phyloP scores from a whole-genome alignment of 2,888 invertebrate genomes.

The Scelioninae gen. 1 region DNA sequence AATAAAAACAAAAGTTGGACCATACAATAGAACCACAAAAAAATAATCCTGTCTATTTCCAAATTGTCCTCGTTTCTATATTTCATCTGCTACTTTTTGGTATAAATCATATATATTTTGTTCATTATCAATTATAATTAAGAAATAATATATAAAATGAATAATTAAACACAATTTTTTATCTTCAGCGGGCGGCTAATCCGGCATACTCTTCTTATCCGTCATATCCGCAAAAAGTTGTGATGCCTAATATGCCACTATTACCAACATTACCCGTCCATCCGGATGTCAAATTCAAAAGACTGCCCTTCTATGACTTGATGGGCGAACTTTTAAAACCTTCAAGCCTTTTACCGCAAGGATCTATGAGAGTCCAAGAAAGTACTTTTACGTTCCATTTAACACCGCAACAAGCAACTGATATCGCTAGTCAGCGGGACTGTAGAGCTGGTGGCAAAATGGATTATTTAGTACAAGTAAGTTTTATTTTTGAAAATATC shows the following conservation, averaged over 20 bases:
- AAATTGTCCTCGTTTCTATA: too few relatives aligned
- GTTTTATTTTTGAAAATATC: slow-evolving; percentile 6
- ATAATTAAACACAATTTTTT: too few relatives aligned
- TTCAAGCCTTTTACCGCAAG: slow-evolving; percentile 91
- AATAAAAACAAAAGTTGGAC: slow-evolving; percentile 3
- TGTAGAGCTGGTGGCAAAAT: slow-evolving; percentile 88
- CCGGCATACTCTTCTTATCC: slow-evolving; percentile 77
- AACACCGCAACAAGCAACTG: slow-evolving; percentile 96
- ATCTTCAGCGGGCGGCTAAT: slow-evolving; percentile 73
- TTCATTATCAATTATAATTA: too few relatives aligned
- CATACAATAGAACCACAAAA: too few relatives aligned
- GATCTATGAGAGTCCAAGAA: slow-evolving; percentile 90
- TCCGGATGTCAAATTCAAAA: slow-evolving; percentile 96
- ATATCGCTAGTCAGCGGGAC: slow-evolving; percentile 93
- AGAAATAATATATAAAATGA: too few relatives aligned
- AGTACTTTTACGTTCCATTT: slow-evolving; percentile 94
- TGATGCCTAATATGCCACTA: slow-evolving; percentile 78
- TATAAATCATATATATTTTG: too few relatives aligned
- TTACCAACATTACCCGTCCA: slow-evolving; percentile 89
- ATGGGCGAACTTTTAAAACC: slow-evolving; percentile 95
- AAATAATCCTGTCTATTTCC: too few relatives aligned
- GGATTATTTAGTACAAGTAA: slow-evolving; percentile 89
- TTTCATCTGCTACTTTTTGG: too few relatives aligned
- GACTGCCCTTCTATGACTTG: slow-evolving; percentile 96
- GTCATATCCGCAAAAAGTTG: slow-evolving; percentile 79